A percentile compares a stretch with the other conserved stretches of the same genome.
Conservation (phyloP, 2,888 invertebrate species). For the Orthosia gothica region DNA sequence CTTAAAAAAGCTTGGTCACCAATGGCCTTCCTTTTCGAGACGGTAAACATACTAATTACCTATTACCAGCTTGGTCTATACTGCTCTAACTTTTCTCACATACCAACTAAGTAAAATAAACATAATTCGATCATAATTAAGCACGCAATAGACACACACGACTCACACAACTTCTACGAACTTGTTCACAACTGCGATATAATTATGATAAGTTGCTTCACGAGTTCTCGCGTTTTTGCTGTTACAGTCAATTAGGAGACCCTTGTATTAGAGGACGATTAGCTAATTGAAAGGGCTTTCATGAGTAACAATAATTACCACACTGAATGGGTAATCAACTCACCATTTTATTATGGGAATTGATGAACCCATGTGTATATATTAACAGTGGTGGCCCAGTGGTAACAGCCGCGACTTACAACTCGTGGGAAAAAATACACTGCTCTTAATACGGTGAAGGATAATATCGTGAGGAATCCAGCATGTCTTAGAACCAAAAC, state of each 20-base stretch:
- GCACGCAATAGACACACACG: background rate
- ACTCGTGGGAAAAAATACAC: too few species aligned
- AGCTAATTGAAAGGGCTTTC: slow-evolving; percentile 4
- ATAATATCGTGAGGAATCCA: too few species aligned
- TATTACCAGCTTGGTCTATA: too few species aligned
- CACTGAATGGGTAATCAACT: background rate
- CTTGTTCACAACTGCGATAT: slow-evolving; percentile 11
- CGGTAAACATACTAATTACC: background rate
- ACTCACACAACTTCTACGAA: slow-evolving; percentile 10
- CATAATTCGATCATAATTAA: background rate
- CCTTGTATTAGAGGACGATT: slow-evolving; percentile 4
- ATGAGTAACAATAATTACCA: background rate
- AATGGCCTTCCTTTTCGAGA: background rate
- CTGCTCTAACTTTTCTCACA: background rate
- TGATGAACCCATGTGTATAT: too few species aligned
- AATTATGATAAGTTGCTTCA: slow-evolving; percentile 24
- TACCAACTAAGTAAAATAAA: background rate
- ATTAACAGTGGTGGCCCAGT: too few species aligned
- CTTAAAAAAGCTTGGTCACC: too few species aligned
- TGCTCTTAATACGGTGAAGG: too few species aligned
- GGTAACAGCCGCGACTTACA: too few species aligned
- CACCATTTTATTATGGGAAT: too few species aligned
- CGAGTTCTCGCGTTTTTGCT: slow-evolving; percentile 15
- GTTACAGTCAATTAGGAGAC: slow-evolving; percentile 16
- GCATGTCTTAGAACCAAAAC: too few species aligned